These are phyloP conservation scores for Chloropsis cyanopogon DNA, from an alignment of 2,113 vertebrate genomes.

Conservation along the genomic window DNA sequence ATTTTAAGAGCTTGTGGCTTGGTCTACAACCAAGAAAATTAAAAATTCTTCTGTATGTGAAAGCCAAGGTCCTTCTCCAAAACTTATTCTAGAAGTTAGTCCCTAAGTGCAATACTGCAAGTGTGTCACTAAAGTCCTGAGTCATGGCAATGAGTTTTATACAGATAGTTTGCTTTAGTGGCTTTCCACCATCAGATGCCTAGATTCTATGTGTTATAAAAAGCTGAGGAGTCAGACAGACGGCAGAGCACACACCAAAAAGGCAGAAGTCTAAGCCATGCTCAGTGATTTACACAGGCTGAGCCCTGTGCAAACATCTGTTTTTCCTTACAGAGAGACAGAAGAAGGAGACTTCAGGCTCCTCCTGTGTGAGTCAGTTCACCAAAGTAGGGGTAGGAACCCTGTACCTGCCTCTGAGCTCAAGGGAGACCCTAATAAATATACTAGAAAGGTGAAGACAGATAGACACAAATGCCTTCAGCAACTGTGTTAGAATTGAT, in stretches of 20 bases:
- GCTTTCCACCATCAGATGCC: neutral
- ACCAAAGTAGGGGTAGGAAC: fast-evolving
- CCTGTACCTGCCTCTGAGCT: neutral
- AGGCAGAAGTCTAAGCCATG: neutral
- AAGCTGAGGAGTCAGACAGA: neutral
- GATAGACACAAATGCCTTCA: neutral
- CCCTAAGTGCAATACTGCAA: neutral
- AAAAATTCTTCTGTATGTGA: neutral
- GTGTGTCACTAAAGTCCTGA: neutral
- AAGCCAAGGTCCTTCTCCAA: neutral
- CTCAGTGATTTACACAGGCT: neutral
- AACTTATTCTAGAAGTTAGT: neutral
- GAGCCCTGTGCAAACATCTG: fast-evolving
- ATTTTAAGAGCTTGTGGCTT: neutral
- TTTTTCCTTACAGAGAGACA: neutral
- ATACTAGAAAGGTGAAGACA: neutral
- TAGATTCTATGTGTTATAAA: neutral
- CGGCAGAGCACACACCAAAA: fast-evolving
- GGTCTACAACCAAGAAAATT: neutral
- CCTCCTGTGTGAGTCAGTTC: neutral
- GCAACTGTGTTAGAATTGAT: neutral
- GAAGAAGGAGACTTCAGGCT: neutral
- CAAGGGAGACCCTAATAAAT: neutral
- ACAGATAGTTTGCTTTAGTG: neutral
- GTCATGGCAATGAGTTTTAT: neutral